These are phyloP conservation scores for Pseudotriccus pelzelni DNA, from an alignment of 2,797 vertebrate species.

Conservation along the genomic window DNA sequence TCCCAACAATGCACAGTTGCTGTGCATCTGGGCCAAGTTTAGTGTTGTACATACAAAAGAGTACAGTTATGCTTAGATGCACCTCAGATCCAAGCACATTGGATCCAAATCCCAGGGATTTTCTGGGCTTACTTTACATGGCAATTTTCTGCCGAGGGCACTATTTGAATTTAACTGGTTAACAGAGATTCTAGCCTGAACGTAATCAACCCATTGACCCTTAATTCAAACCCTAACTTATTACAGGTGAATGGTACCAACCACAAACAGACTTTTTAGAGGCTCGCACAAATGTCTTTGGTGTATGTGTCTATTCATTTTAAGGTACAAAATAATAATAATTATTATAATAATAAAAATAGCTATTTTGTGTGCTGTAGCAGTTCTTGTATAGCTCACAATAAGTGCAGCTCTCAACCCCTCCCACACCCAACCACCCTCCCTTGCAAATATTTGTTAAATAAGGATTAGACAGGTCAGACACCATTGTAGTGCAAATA, in stretches of 20 bases:
- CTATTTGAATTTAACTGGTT: constrained; percentile 14
- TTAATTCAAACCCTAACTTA: constrained; percentile 71
- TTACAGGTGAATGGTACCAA: constrained; percentile 72
- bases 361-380: constrained; percentile 84
- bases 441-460: constrained; percentile 86
- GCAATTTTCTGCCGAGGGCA: constrained; percentile 32
- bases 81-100: background rate
- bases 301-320: constrained; percentile 84
- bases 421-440: constrained; percentile 77
- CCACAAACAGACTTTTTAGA: constrained; percentile 80
- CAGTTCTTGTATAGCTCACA: constrained; percentile 85
- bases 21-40: constrained; percentile 62
- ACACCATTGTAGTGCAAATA: constrained; percentile 98
- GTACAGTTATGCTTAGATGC: background rate
- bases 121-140: background rate
- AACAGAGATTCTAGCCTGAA: constrained; percentile 41
- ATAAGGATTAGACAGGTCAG: constrained; percentile 88
- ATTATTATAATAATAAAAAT: constrained; percentile 84
- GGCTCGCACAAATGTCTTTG: constrained; percentile 88
- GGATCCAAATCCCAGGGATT: constrained; percentile 30
- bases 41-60: constrained; percentile 57
- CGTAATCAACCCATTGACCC: constrained; percentile 53
- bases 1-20: constrained; percentile 75
- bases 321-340: constrained; percentile 85
- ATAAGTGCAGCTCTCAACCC: constrained; percentile 87